Base-by-base conservation (phyloP, 53 echinoderm and acorn worm species). In the Patiria pectinifera region DNA sequence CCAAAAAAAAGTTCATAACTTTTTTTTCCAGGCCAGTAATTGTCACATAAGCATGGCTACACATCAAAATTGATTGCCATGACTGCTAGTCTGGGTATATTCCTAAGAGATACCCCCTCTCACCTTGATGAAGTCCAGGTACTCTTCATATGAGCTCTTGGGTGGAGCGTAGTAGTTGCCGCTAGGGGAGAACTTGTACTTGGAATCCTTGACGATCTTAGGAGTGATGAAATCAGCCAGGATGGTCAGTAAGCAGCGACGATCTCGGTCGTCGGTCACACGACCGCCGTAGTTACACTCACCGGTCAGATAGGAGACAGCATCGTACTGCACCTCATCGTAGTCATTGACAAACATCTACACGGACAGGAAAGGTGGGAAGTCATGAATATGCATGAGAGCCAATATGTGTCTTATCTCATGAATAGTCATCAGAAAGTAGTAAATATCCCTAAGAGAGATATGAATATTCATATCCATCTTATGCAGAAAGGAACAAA, bases 331-430 rank as follows among this genome's bases (percentile, higher is more conserved):
- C 1, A 99, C 99, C 18, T 99, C 97, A 15, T 99, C 92, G 25
- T 99, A 99, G 82, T 99, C 99, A 92, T 99, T 99, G 48, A 96
- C 95, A 91, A 99, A 99, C 95, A 99, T 99, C 99, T 99, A 83
- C 11, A 43, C 8, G 63, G 76, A 53, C 22, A 5, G 10, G 70
- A 87, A 43, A 59, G 24, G 11, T 44, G 45, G 26, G 44, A 45
- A 10, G n/a, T 63, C 66, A 66, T 66, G 0, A 2, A 61, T 85
- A 63, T 83, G 24, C 43, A 62, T 6, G 24, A 11, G 15, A 66
- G 66, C 0, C 0, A 53, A 53, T 53, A 53, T 2, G 2, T 7
- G 60, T n/a, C 53, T 1, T 53, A 53, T 53, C 53, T 53, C 53
- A 53, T 53, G 8, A 5, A 53, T 1, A 53, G 0, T 0, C 53